Base-by-base conservation (phyloP, 2,113 vertebrate species). In the Lethenteron reissneri region DNA sequence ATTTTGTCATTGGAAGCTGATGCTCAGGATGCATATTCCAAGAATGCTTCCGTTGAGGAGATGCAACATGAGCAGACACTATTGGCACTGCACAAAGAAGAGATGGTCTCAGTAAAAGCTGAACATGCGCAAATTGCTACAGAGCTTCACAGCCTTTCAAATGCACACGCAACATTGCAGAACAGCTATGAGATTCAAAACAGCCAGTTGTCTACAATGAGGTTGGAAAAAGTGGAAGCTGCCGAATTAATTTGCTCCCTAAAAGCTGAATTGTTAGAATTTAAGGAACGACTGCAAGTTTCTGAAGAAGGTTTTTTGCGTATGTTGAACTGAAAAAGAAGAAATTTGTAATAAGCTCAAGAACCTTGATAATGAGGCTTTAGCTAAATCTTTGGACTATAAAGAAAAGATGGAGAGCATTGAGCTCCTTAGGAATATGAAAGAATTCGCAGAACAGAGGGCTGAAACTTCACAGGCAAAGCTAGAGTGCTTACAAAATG, bases 121-220 rank as follows among this genome's bases (percentile, higher is more conserved):
- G 86, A 92, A 78, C 83, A 78, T 62, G 77, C 76, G 59, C 77
- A 59, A 73, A 78, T 88, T 77, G 77, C 72, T 73, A 78, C 81
- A 75, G 83, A 88, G 71, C 74, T 87, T 21, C 80, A 78, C 57
- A 75, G 76, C 73, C 80, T 84, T 73, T 73, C 79, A 12, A 85
- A 88, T 75, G 83, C 83, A 75, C 81, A 82, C 72, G 81, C 83
- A 71, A 79, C 84, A 59, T 75, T 86, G 72, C 76, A 73, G 58
- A 77, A 80, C 73, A 77, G 82, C 41, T 75, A 78, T 73, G 72
- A 78, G 57, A 83, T 77, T 8, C 81, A 83, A 78, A 82, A 80
- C 75, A 81, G 81, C 57, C 81, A 81, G 72, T 77, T 83, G 57
- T 75, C 78, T 71, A 77, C 80, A 25, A 73, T 86, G 8, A 83